Base-by-base conservation (phyloP, 2,888 invertebrate genomes). In the Pseudococcus longispinus region DNA sequence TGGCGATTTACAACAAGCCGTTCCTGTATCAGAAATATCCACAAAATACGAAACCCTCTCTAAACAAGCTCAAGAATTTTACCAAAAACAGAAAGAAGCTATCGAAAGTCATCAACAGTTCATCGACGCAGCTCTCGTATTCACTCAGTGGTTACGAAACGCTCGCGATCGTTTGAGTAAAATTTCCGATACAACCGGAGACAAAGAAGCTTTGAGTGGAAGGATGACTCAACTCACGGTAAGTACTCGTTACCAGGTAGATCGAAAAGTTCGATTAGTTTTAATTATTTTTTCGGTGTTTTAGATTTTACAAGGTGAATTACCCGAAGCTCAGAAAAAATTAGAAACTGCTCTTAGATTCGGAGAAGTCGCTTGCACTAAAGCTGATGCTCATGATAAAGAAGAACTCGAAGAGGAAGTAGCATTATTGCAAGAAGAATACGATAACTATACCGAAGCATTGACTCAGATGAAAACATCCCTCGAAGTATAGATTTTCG, bases 361-460 rank as follows among this genome's bases (percentile, higher is more conserved):
- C 90, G 97, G 96, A 18, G 96, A 96, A 90, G 94, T 94, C 88
- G 96, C 97, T n/a, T 96, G 96, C 89, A 93, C 94, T 89, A 93
- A 94, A 87, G 96, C 96, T 65, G 96, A 96, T 90, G 94, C 94
- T 46, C 95, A 96, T 90, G 97, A 97, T 90, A 94, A 95, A 90
- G 96, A 96, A 90, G 95, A 97, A 70, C 96, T 97, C 88, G 97
- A 97, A 91, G 96, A 97, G 91, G 97, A 97, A 92, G 95, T 97
- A 86, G 97, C 95, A 87, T 92, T 96, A 87, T 92, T 97, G 89
- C 97, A 97, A 91, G 97, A 97, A 90, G 97, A 97, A 90, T 97
- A 95, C 90, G 97, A 97, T 91, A 95, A 93, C 88, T 92, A 91
- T 90, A 94, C 95, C 74, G 96, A 96, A 89, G 94, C 94, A 88